Conservation (phyloP, 1,140 invertebrate species). For the Ditylenchus dipsaci region DNA sequence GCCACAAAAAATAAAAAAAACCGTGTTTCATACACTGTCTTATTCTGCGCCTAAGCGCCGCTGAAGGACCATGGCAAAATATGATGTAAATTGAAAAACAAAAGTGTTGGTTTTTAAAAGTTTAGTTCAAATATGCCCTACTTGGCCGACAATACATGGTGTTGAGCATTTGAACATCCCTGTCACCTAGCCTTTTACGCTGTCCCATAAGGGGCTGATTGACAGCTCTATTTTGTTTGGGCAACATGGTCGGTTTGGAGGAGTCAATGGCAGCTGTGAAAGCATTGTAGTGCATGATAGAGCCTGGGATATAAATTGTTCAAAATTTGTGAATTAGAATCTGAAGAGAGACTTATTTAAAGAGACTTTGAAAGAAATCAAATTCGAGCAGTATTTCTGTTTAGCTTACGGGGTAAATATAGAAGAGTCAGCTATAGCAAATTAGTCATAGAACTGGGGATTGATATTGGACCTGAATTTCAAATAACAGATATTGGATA, state of each 20-base stretch:
- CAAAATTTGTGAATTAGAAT: conserved; percentile 2
- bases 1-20: too few species aligned
- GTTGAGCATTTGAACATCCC: conserved; percentile 48
- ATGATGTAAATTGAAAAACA: too few species aligned
- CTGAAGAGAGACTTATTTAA: not conserved
- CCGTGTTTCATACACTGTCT: too few species aligned
- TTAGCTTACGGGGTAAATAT: conserved; percentile 28
- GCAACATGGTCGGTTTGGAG: conserved; percentile 45
- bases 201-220: conserved; percentile 45
- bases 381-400: not conserved
- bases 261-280: conserved; percentile 38
- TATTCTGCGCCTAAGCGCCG: too few species aligned
- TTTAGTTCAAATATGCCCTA: conserved; percentile 26
- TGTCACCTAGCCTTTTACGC: conserved; percentile 34
- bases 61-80: too few species aligned
- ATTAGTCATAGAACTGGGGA: conserved; percentile 52
- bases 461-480: conserved; percentile 61
- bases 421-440: conserved; percentile 45
- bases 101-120: too few species aligned
- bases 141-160: conserved; percentile 51
- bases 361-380: not conserved
- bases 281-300: conserved; percentile 44
- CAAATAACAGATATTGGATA: too few species aligned
- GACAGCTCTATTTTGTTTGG: conserved; percentile 24
- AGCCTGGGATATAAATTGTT: not conserved